phyloP scores from a whole-genome alignment of 2,797 vertebrate species.

The Chrysolophus pictus region DNA sequence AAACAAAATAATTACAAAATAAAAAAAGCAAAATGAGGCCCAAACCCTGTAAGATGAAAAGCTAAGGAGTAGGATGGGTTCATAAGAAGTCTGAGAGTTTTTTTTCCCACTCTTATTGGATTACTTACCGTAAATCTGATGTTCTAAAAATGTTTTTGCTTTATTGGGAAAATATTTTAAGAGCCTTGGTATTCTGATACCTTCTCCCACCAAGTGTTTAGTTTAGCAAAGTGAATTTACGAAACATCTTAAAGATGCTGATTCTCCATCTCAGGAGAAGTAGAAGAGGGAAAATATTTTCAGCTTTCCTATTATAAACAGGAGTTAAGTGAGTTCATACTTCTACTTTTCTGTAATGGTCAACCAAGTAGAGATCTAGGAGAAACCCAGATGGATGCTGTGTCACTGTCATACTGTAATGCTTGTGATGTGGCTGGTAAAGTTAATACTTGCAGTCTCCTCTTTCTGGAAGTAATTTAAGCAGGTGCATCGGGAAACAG shows the following conservation, averaged over 20 bases:
- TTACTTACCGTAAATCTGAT: not conserved
- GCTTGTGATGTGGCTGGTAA: not conserved
- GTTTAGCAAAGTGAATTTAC: not conserved
- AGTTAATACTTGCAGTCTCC: no score
- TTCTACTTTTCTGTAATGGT: not conserved
- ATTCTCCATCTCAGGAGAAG: not conserved
- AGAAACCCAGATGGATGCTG: not conserved
- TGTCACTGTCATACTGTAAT: not conserved
- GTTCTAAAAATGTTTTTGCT: not conserved
- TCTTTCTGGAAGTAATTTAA: not conserved
- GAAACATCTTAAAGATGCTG: not conserved
- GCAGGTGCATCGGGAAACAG: not conserved
- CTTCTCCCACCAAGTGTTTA: not conserved
- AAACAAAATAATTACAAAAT: not conserved
- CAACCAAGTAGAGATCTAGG: not conserved
- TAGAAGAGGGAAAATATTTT: not conserved
- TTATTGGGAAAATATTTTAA: not conserved
- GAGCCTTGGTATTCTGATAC: not conserved
- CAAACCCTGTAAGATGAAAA: not conserved
- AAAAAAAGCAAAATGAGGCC: not conserved
- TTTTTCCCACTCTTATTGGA: not conserved
- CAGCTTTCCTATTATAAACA: not conserved
- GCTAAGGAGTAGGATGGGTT: not conserved
- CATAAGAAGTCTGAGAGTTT: not conserved
- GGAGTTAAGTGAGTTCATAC: not conserved